Conservation (phyloP, 2,113 vertebrate genomes). For the Tenebrosternarchus preto region DNA sequence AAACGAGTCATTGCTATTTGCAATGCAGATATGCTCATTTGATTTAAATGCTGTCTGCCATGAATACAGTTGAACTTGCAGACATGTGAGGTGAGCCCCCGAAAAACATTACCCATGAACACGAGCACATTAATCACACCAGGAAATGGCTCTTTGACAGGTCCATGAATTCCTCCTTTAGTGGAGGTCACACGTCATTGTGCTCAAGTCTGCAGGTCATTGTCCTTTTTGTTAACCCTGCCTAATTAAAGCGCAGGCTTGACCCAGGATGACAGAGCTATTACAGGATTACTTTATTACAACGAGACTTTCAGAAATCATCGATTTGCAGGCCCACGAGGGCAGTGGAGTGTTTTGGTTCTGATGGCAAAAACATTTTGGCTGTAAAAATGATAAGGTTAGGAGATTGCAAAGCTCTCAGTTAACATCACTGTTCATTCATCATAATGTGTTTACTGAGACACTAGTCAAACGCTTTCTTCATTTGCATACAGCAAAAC, state of each 20-base stretch:
- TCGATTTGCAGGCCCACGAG: slow-evolving; percentile 47
- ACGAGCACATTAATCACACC: slow-evolving; percentile 74
- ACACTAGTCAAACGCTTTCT: neutral
- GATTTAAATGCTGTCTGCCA: slow-evolving; percentile 79
- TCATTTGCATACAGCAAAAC: too few species aligned
- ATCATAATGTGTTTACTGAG: slow-evolving; percentile 14
- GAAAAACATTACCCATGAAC: slow-evolving; percentile 73
- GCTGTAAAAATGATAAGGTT: slow-evolving; percentile 24
- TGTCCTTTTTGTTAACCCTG: slow-evolving; percentile 68
- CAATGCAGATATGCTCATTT: slow-evolving; percentile 82
- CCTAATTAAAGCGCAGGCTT: slow-evolving; percentile 72
- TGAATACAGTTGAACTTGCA: slow-evolving; percentile 82
- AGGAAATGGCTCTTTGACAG: slow-evolving; percentile 55
- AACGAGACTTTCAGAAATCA: slow-evolving; percentile 60
- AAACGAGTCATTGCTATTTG: slow-evolving; percentile 75
- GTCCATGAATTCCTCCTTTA: slow-evolving; percentile 60
- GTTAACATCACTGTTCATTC: slow-evolving; percentile 2
- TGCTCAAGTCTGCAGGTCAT: slow-evolving; percentile 52
- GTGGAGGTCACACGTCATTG: slow-evolving; percentile 51
- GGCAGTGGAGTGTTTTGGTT: slow-evolving; percentile 32
- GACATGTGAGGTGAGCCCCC: slow-evolving; percentile 76
- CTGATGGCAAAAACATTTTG: slow-evolving; percentile 25
- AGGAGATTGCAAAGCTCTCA: slow-evolving; percentile 15
- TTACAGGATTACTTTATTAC: slow-evolving; percentile 57
- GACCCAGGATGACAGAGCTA: slow-evolving; percentile 54